A percentile compares a stretch with the other conserved stretches of the same genome.
phyloP scores from a whole-genome alignment of 2,797 vertebrate species.

The Molothrus aeneus region DNA sequence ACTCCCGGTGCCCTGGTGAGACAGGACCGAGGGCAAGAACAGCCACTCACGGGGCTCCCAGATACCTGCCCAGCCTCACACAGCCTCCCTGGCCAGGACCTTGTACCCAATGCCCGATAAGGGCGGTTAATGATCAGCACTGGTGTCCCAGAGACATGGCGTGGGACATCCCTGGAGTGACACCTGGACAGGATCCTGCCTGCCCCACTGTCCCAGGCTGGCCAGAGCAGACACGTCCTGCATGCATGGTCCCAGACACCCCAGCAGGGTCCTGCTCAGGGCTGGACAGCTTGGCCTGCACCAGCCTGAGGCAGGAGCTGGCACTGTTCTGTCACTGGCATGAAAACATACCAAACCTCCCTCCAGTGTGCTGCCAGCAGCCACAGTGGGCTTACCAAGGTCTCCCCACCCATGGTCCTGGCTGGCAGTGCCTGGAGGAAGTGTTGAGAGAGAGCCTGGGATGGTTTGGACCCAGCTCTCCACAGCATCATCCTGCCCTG shows the following conservation, averaged over 20 bases:
- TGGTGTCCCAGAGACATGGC: neutral
- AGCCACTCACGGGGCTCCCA: neutral
- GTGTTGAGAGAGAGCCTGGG: neutral
- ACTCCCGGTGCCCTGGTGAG: fast-evolving
- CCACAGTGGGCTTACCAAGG: neutral
- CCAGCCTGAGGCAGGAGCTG: neutral
- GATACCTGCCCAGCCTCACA: neutral
- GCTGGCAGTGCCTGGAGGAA: neutral
- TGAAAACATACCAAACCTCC: neutral
- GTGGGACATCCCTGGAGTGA: fast-evolving
- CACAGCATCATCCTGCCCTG: neutral
- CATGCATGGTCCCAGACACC: neutral
- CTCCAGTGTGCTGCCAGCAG: neutral
- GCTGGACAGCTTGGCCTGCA: neutral
- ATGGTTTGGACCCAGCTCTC: neutral
- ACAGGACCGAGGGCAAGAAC: neutral
- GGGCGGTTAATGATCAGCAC: neutral
- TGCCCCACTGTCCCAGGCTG: neutral
- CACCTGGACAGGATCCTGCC: no score
- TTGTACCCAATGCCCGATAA: neutral
- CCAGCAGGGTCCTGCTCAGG: neutral
- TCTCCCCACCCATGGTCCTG: neutral
- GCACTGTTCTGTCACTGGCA: fast-evolving
- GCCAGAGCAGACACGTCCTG: neutral
- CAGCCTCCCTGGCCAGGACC: neutral